These are phyloP conservation scores for Malacoctenus gilli DNA, from an alignment of 2,797 vertebrate genomes.

Conservation along the genomic window DNA sequence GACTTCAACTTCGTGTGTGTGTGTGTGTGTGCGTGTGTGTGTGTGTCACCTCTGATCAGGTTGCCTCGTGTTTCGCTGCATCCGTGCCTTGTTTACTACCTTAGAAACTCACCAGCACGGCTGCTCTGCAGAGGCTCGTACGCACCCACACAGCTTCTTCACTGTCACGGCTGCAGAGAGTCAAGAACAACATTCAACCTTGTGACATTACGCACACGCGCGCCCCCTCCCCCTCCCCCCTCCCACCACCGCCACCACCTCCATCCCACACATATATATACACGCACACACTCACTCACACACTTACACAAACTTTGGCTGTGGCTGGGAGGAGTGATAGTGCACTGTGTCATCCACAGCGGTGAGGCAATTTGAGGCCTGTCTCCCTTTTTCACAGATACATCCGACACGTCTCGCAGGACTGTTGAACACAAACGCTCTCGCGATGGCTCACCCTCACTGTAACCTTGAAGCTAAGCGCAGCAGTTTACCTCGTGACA, in stretches of 20 bases:
- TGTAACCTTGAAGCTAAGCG: conserved; percentile 55
- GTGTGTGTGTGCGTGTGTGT: background rate
- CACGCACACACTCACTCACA: conserved; percentile 32
- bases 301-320: conserved; percentile 38
- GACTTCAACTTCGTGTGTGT: too few relatives aligned
- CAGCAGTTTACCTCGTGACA: conserved; percentile 48
- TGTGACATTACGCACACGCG: conserved; percentile 49
- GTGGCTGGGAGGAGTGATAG: conserved; percentile 59
- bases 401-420: conserved; percentile 56
- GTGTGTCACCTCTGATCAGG: background rate
- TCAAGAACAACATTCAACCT: conserved; percentile 52
- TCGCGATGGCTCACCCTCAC: conserved; percentile 55
- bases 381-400: conserved; percentile 60
- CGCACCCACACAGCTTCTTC: conserved; percentile 33
- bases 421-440: conserved; percentile 61
- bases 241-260: conserved; percentile 28
- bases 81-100: conserved; percentile 16
- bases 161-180: conserved; percentile 41
- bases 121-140: conserved; percentile 13
- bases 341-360: conserved; percentile 59
- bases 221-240: conserved; percentile 19
- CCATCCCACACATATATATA: conserved; percentile 32
- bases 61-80: conserved; percentile 12
- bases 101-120: conserved; percentile 12
- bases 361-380: conserved; percentile 62